phyloP scores from a whole-genome alignment of 2,888 invertebrate species.

The Meiosimyza platycephala region DNA sequence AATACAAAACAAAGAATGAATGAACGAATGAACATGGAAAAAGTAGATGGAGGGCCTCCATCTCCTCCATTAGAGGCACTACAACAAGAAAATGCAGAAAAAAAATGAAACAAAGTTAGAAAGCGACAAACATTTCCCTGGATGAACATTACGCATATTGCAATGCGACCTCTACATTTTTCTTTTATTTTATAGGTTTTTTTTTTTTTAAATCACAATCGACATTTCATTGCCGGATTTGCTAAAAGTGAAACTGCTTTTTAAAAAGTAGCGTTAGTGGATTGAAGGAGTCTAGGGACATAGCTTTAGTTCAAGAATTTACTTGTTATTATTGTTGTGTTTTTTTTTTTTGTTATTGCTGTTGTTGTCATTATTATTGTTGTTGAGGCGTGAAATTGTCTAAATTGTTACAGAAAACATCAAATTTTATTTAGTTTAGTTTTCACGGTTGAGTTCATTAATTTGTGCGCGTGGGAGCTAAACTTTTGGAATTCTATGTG shows the following conservation, averaged over 20 bases:
- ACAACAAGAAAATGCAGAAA: neutral
- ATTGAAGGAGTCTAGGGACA: neutral
- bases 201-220: conserved; percentile 28
- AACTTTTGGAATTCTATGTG: neutral
- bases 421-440: conserved; percentile 11
- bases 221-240: conserved; percentile 34
- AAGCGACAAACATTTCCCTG: conserved; percentile 1
- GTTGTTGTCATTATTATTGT: neutral
- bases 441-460: conserved; percentile 9
- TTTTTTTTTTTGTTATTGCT: conserved; percentile 6
- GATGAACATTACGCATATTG: conserved; percentile 31
- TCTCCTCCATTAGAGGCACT: too few species aligned
- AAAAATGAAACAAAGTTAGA: neutral
- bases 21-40: neutral
- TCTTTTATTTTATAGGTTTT: neutral
- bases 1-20: conserved; percentile 19
- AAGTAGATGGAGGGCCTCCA: neutral
- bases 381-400: conserved; percentile 30
- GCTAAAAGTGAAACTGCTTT: conserved; percentile 28
- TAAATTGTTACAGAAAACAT: neutral
- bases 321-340: neutral
- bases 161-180: conserved; percentile 37
- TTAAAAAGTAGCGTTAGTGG: neutral
- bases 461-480: neutral
- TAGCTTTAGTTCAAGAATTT: neutral